Evolutionary conservation across 2,797 vertebrate species (phyloP).

Genomic region (Macropodus opercularis): DNA sequence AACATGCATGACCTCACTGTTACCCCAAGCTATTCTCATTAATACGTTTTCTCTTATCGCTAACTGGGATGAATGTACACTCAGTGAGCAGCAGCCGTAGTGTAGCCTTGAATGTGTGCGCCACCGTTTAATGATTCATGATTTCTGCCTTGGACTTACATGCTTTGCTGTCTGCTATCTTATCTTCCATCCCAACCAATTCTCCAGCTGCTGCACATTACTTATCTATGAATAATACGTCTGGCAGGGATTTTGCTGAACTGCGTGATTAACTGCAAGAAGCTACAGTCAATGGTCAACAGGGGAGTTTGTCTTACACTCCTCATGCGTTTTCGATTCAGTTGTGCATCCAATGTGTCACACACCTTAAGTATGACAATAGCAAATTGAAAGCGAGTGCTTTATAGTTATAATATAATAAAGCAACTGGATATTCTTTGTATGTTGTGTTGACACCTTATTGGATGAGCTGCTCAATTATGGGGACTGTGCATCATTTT

Average conservation of each 20-base stretch:
- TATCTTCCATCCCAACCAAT: slow-evolving; percentile 10
- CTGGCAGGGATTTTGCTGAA: neutral
- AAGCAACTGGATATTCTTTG: neutral
- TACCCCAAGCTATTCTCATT: neutral
- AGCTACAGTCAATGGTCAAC: slow-evolving; percentile 11
- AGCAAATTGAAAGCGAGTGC: too few relatives aligned
- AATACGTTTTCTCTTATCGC: slow-evolving; percentile 18
- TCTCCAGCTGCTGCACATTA: neutral
- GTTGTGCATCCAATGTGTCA: slow-evolving; percentile 2
- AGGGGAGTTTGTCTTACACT: neutral
- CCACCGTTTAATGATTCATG: slow-evolving; percentile 33
- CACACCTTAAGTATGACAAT: too few relatives aligned
- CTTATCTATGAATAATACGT: slow-evolving; percentile 1
- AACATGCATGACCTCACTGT: too few relatives aligned
- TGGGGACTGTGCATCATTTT: neutral
- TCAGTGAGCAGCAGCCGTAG: slow-evolving; percentile 8
- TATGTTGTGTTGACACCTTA: neutral
- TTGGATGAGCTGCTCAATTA: neutral
- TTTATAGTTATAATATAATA: too few relatives aligned
- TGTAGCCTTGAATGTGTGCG: slow-evolving; percentile 7
- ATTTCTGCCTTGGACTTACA: slow-evolving; percentile 6
- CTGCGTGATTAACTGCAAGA: neutral
- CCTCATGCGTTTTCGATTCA: slow-evolving; percentile 3
- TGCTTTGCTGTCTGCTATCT: neutral
- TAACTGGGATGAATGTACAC: slow-evolving; percentile 37